Evolutionary conservation across 2,797 vertebrate species (phyloP).

Genomic region (Hippopotamyrus pictus): DNA sequence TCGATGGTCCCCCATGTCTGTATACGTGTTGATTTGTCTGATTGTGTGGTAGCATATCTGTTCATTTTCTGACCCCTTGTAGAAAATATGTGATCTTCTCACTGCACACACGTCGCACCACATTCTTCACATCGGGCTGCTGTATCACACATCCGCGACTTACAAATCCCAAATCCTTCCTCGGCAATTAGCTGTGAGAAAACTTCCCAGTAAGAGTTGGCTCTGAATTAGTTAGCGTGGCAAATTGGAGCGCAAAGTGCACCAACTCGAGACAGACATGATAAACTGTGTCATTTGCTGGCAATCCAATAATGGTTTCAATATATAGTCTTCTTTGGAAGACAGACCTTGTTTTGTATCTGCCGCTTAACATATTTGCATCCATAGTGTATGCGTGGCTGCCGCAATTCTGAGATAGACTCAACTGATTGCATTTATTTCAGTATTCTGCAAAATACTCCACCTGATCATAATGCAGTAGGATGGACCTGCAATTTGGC

Average conservation of each 20-base stretch:
- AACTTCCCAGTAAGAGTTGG: conserved; percentile 61
- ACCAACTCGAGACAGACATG: conserved; percentile 9
- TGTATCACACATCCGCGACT: conserved; percentile 81
- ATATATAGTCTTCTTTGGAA: not conserved
- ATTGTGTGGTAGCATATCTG: not conserved
- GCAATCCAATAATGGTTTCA: not conserved
- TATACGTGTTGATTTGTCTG: not conserved
- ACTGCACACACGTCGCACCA: not conserved
- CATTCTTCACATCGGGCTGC: not conserved
- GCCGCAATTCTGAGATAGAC: not conserved
- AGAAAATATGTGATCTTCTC: not conserved
- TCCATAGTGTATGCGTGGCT: not conserved
- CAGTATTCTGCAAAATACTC: not conserved
- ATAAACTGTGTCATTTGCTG: not conserved
- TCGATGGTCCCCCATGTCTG: not conserved
- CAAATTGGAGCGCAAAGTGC: conserved; percentile 14
- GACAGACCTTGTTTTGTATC: not conserved
- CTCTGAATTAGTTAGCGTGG: conserved; percentile 23
- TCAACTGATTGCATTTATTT: not conserved
- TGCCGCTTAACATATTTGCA: not conserved
- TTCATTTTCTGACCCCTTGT: not conserved
- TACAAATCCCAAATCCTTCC: conserved; percentile 85
- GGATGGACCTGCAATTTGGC: not conserved
- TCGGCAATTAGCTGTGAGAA: conserved; percentile 74
- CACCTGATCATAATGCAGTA: not conserved